These are phyloP conservation scores for Spea multiplicata DNA, from an alignment of 2,113 vertebrate genomes.

Conservation along the genomic window DNA sequence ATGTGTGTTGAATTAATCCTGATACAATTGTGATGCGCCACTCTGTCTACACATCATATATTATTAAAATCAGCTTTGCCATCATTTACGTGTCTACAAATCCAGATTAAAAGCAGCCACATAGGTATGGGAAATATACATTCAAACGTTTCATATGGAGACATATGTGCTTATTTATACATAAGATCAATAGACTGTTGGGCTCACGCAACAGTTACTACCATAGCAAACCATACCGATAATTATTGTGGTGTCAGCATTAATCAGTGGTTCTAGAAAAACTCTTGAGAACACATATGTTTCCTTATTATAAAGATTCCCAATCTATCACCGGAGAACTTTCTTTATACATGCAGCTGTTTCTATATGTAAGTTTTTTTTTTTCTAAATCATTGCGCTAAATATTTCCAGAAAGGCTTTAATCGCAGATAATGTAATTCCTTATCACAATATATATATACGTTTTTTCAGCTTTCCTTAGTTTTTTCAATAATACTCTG, in stretches of 20 bases:
- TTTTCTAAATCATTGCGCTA: slow-evolving; percentile 5
- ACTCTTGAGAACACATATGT: slow-evolving; percentile 27
- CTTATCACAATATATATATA: neutral
- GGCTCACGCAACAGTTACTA: slow-evolving; percentile 31
- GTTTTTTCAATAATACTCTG: no score
- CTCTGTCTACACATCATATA: slow-evolving; percentile 23
- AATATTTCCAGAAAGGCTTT: slow-evolving; percentile 28
- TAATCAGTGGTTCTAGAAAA: slow-evolving; percentile 32
- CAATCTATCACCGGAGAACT: slow-evolving; percentile 30
- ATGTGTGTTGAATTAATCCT: slow-evolving; percentile 31
- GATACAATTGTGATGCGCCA: slow-evolving; percentile 36
- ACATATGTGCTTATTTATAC: slow-evolving; percentile 43
- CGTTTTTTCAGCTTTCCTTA: neutral
- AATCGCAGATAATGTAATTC: slow-evolving; percentile 19
- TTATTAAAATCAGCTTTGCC: slow-evolving; percentile 27
- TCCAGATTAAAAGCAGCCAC: slow-evolving; percentile 22
- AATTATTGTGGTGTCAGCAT: slow-evolving; percentile 40
- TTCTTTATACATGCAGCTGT: slow-evolving; percentile 30
- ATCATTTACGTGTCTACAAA: slow-evolving; percentile 5
- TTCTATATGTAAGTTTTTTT: slow-evolving; percentile 14
- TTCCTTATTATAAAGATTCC: slow-evolving; percentile 18
- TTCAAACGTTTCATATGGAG: slow-evolving; percentile 34
- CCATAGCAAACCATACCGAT: slow-evolving; percentile 15
- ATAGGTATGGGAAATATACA: slow-evolving; percentile 30
- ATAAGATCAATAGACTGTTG: slow-evolving; percentile 43